Conservation (phyloP, 2,797 vertebrate genomes). For the Acanthurus leucopareius region DNA sequence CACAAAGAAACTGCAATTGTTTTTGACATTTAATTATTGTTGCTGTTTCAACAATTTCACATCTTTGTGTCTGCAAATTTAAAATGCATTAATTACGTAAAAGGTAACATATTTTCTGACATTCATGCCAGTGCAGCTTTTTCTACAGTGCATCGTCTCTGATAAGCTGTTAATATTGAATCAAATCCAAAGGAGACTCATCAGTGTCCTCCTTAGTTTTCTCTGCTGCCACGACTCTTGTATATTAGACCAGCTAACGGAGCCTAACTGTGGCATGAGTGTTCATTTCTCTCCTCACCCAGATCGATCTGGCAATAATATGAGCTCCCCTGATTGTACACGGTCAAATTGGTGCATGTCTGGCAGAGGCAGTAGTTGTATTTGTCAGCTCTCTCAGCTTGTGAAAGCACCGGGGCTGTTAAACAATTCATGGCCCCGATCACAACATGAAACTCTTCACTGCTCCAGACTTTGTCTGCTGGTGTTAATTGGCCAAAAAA, state of each 20-base stretch:
- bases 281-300: constrained; percentile 41
- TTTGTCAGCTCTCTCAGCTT: constrained; percentile 64
- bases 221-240: constrained; percentile 23
- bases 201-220: constrained; percentile 38
- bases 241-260: not conserved
- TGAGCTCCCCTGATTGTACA: constrained; percentile 68
- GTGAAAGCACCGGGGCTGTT: constrained; percentile 58
- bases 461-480: constrained; percentile 45
- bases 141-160: not conserved
- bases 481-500: constrained; percentile 68
- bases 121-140: not conserved
- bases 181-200: constrained; percentile 13
- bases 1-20: not conserved
- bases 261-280: constrained; percentile 14
- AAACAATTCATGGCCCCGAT: constrained; percentile 76
- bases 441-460: constrained; percentile 69
- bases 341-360: constrained; percentile 69
- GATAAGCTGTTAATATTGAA: constrained; percentile 14
- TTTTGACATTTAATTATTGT: constrained; percentile 7
- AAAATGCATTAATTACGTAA: not conserved
- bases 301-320: constrained; percentile 75
- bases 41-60: not conserved
- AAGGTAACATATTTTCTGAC: not conserved
- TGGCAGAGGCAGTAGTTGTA: constrained; percentile 58
- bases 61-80: not conserved